phyloP scores from a whole-genome alignment of 2,113 vertebrate genomes.

The Tauraco erythrolophus region DNA sequence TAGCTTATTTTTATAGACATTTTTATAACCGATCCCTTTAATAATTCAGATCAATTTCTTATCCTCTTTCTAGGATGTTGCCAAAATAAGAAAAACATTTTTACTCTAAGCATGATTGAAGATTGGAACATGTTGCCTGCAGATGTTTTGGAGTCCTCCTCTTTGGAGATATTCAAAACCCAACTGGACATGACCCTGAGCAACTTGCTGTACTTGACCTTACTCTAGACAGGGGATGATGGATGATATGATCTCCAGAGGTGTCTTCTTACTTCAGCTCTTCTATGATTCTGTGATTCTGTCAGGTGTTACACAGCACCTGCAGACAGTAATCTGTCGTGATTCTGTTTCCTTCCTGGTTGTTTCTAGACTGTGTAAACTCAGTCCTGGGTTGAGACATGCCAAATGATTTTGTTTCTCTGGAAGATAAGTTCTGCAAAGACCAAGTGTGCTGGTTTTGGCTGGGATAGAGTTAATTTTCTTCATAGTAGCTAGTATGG shows the following conservation, averaged over 20 bases:
- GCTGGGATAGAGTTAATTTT: too few relatives aligned
- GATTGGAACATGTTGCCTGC: background rate
- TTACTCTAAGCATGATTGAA: background rate
- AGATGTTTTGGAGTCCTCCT: background rate
- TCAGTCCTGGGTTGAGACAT: background rate
- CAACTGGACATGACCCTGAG: background rate
- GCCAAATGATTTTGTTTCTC: background rate
- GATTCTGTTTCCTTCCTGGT: slow-evolving; percentile 16
- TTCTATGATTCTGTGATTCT: background rate
- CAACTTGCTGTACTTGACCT: background rate
- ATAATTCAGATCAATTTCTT: slow-evolving; percentile 58
- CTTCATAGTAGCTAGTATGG: too few relatives aligned
- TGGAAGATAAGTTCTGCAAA: background rate
- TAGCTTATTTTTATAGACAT: slow-evolving; percentile 27
- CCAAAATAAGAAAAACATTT: background rate
- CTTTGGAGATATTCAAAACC: background rate
- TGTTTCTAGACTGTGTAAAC: slow-evolving; percentile 12
- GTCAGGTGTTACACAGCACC: too few relatives aligned
- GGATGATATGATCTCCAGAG: background rate
- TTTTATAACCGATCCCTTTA: slow-evolving; percentile 49
- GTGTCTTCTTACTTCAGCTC: background rate
- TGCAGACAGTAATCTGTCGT: background rate
- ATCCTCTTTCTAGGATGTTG: slow-evolving; percentile 16
- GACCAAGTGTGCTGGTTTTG: background rate
- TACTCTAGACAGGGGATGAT: background rate